Base-by-base conservation (phyloP, 2,797 vertebrate genomes). In the Fistularia commersonii region DNA sequence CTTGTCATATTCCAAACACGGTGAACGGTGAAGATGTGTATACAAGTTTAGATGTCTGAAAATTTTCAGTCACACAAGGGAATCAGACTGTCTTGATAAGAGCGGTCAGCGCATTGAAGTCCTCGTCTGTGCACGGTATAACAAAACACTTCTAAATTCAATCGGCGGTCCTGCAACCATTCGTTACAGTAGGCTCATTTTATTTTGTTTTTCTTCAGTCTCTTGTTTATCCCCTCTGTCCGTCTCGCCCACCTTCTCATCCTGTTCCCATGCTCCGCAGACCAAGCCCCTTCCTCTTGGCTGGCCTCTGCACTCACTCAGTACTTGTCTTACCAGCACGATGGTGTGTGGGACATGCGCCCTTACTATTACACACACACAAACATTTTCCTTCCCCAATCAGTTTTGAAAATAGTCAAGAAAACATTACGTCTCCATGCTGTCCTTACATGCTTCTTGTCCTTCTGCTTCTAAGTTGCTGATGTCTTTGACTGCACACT, bases 61-160 rank as follows among this genome's bases (percentile, higher is more conserved):
- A 23, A 23, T 23, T 23, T 4, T 23, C 23, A 23, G 23, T 23
- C 23, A 23, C 23, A 23, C 23, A 23, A 23, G 23, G 23, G 81
- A 84, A 80, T 74, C 66, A 74, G 72, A 64, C 53, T 35, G 32
- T 51, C 43, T 62, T 49, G n/a, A 40, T 46, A 34, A 52, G 39
- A 48, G 69, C 77, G 76, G 51, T 75, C 84, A 84, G 66, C 78
- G 81, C 23, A 4, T 23, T 23, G 23, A 23, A 48, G 69, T 79
- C 80, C 55, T 61, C 74, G 51, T 75, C 84, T 83, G 66, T 79
- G 81, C 84, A 85, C 85, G 83, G 43, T 69, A 83, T 80, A 80
- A 85, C 61, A 63, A 53, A 54, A 49, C 50, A 60, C 63, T 73
- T 81, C 80, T 83, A 79, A 77, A 64, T 79, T 79, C 63, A 67